These are phyloP conservation scores for Oncorhynchus clarkii DNA, from an alignment of 2,113 vertebrate species.

Conservation along the genomic window DNA sequence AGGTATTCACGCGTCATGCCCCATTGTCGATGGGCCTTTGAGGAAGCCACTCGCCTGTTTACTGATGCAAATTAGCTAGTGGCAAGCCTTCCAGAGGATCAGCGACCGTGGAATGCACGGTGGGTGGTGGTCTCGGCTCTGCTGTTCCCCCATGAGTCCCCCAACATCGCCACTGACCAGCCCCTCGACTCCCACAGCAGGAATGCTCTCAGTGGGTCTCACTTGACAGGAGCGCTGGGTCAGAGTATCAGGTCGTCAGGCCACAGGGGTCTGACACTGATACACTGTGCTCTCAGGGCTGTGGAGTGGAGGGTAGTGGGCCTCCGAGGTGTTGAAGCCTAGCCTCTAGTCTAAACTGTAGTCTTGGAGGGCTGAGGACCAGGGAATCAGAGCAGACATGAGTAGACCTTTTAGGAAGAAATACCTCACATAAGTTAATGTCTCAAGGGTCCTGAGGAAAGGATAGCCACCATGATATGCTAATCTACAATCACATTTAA, in stretches of 20 bases:
- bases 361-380: too few species aligned
- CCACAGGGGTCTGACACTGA: neutral
- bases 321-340: neutral
- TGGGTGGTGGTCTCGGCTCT: slow-evolving; percentile 48
- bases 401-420: too few species aligned
- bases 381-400: too few species aligned
- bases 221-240: slow-evolving; percentile 24
- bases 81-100: slow-evolving; percentile 59
- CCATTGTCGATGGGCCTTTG: slow-evolving; percentile 67
- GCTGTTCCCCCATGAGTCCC: slow-evolving; percentile 9
- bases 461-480: too few species aligned
- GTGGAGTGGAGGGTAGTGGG: neutral
- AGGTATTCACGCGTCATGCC: slow-evolving; percentile 57
- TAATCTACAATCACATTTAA: too few species aligned
- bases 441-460: too few species aligned
- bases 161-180: neutral
- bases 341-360: too few species aligned
- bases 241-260: slow-evolving; percentile 1
- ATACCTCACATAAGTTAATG: too few species aligned
- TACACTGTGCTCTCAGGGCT: neutral
- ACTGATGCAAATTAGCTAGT: slow-evolving; percentile 76
- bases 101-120: slow-evolving; percentile 52
- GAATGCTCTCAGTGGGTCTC: slow-evolving; percentile 63
- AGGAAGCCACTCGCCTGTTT: slow-evolving; percentile 66
- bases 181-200: slow-evolving; percentile 3